phyloP scores from a whole-genome alignment of 92 coral and sea anemone genomes.

The Galaxea fascicularis region DNA sequence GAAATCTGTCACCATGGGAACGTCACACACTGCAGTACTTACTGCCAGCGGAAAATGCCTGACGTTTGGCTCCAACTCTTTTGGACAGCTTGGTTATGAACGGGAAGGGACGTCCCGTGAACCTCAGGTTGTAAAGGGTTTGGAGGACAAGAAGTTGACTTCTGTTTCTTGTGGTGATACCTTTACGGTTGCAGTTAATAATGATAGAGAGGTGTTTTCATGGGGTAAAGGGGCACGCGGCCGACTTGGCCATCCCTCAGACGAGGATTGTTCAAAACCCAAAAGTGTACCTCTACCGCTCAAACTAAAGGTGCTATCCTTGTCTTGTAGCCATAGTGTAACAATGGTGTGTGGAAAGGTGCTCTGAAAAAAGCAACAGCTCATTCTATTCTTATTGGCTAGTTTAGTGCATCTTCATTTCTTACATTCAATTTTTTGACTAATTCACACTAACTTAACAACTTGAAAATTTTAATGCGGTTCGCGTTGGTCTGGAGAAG shows the following conservation, averaged over 20 bases:
- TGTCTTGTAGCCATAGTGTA: conserved; percentile 87
- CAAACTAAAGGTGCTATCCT: conserved; percentile 75
- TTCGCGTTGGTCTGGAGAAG: too few relatives aligned
- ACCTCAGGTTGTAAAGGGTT: conserved; percentile 82
- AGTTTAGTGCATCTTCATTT: too few relatives aligned
- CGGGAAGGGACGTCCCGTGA: conserved; percentile 64
- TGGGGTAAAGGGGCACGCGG: conserved; percentile 99
- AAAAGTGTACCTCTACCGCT: conserved; percentile 68
- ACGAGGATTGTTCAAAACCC: conserved; percentile 78
- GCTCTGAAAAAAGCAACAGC: conserved; percentile 11
- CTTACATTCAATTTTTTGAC: too few relatives aligned
- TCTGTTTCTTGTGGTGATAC: conserved; percentile 93
- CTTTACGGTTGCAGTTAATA: conserved; percentile 87
- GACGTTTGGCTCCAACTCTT: conserved; percentile 96
- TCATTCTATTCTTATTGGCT: not conserved
- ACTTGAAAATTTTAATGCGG: too few relatives aligned
- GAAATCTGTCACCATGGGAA: conserved; percentile 85
- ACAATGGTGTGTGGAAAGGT: conserved; percentile 83
- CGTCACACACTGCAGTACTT: conserved; percentile 89
- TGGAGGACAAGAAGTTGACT: conserved; percentile 63
- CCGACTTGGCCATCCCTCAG: conserved; percentile 81
- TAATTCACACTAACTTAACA: too few relatives aligned
- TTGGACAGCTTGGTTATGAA: conserved; percentile 97
- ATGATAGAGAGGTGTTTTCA: conserved; percentile 77
- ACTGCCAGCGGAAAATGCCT: conserved; percentile 75